These are phyloP conservation scores for Varanus komodoensis DNA, from an alignment of 2,113 vertebrate genomes.

Conservation along the genomic window DNA sequence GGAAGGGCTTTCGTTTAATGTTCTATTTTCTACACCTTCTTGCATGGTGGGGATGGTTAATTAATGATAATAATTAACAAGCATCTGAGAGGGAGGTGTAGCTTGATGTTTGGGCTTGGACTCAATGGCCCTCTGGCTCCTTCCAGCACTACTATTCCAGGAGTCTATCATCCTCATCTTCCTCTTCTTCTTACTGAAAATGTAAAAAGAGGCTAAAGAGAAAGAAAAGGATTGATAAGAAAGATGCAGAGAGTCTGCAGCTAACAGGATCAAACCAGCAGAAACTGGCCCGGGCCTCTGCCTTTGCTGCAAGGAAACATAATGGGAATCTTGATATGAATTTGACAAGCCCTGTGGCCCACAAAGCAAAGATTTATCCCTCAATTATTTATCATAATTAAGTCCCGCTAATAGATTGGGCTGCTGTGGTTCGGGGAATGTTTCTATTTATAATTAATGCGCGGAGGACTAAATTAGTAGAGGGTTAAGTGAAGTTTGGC, in stretches of 20 bases:
- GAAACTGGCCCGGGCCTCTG: neutral
- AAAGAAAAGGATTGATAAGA: neutral
- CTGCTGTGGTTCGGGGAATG: slow-evolving; percentile 16
- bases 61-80: neutral
- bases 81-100: too few relatives aligned
- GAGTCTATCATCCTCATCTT: too few relatives aligned
- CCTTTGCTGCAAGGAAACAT: neutral
- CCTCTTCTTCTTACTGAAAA: neutral
- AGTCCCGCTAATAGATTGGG: slow-evolving; percentile 33
- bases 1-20: too few relatives aligned
- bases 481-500: neutral
- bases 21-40: too few relatives aligned
- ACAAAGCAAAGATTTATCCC: neutral
- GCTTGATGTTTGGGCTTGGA: too few relatives aligned
- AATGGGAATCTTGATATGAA: slow-evolving; percentile 18
- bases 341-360: slow-evolving; percentile 9
- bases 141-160: too few relatives aligned
- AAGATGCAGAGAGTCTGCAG: too few relatives aligned
- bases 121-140: too few relatives aligned
- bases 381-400: slow-evolving; percentile 49
- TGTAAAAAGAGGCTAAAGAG: neutral
- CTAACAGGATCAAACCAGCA: too few relatives aligned
- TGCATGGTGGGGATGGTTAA: too few relatives aligned
- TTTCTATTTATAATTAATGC: slow-evolving; percentile 41
- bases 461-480: neutral